Evolutionary conservation across 2,888 invertebrate species (phyloP).

Genomic region (Tenthredo scrophulariae): DNA sequence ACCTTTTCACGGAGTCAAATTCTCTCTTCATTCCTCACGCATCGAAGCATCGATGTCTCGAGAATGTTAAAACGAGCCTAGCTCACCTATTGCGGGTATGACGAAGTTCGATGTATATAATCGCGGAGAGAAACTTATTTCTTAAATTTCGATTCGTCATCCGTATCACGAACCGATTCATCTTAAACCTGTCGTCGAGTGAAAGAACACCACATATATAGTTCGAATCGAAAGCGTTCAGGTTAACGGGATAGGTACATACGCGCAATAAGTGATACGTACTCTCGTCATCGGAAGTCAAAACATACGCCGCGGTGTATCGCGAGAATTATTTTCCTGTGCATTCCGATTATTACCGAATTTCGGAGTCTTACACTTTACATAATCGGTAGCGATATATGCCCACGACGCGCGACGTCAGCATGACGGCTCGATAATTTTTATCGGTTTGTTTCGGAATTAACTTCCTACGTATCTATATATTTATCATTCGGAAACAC

Average conservation of each 20-base stretch:
- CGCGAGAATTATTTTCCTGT: neutral
- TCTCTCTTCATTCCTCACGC: neutral
- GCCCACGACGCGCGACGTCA: neutral
- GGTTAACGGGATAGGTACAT: neutral
- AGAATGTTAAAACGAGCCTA: conserved; percentile 10
- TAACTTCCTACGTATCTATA: neutral
- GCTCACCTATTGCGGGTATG: neutral
- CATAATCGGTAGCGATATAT: neutral
- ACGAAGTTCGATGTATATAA: neutral
- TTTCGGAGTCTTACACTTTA: neutral
- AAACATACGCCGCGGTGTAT: neutral
- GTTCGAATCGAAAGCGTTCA: conserved; percentile 1
- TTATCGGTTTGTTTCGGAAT: neutral
- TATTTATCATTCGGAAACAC: too few species aligned
- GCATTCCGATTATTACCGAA: neutral
- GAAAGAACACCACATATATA: neutral
- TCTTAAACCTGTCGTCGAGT: neutral
- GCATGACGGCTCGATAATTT: neutral
- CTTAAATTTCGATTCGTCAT: neutral
- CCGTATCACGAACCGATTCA: neutral
- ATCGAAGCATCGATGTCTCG: neutral
- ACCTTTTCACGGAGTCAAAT: neutral
- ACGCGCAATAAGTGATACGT: neutral
- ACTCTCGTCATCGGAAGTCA: neutral
- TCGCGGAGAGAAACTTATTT: neutral